Conservation (phyloP, 2,113 vertebrate species). For the Sinocyclocheilus anophthalmus region DNA sequence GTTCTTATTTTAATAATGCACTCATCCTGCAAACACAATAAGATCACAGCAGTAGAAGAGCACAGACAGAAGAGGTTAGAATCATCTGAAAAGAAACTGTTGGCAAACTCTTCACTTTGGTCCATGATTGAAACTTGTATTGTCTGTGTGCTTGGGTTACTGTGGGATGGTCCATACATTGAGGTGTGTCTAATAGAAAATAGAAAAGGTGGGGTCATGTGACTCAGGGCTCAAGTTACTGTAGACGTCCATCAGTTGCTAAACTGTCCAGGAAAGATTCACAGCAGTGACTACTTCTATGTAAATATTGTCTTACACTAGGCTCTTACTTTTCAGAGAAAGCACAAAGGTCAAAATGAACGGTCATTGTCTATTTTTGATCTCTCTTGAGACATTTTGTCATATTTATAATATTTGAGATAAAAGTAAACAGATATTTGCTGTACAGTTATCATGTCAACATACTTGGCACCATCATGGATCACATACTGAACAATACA, state of each 20-base stretch:
- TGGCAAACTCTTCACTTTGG: background rate
- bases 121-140: background rate
- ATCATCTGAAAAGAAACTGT: background rate
- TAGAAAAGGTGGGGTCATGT: background rate
- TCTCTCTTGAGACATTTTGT: background rate
- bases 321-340: background rate
- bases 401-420: background rate
- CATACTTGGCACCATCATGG: background rate
- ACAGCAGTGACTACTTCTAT: background rate
- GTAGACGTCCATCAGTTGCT: background rate
- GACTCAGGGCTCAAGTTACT: background rate
- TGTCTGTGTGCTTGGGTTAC: background rate
- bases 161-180: background rate
- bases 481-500: background rate
- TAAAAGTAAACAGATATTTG: background rate
- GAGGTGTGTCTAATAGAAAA: background rate
- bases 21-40: background rate
- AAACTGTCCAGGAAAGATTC: background rate
- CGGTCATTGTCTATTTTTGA: background rate
- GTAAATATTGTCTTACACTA: background rate
- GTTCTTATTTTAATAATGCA: slow-evolving; percentile 20
- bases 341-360: slow-evolving; percentile 3
- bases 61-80: background rate
- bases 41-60: background rate
- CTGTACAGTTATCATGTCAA: background rate